Conservation (phyloP, 2,113 vertebrate genomes). For the Pyxicephalus adspersus region DNA sequence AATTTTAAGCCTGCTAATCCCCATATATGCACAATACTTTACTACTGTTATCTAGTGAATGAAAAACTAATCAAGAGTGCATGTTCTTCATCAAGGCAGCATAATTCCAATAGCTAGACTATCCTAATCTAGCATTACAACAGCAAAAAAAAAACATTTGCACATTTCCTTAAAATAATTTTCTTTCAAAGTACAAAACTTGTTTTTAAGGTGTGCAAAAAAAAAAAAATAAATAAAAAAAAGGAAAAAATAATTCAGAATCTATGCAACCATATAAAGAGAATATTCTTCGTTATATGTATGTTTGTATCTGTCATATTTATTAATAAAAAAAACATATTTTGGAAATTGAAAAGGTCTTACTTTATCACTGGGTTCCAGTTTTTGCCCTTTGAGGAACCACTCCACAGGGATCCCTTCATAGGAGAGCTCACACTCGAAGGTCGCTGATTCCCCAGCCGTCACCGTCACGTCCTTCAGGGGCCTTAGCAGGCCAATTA, state of each 20-base stretch:
- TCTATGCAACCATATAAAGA: not conserved
- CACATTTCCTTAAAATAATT: not conserved
- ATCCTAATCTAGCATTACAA: too few species aligned
- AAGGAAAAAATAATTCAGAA: not conserved
- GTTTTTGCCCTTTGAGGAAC: slow-evolving; percentile 88
- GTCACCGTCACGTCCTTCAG: slow-evolving; percentile 93
- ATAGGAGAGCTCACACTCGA: slow-evolving; percentile 94
- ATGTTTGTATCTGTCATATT: too few species aligned
- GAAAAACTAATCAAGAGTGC: slow-evolving; percentile 55
- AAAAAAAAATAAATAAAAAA: not conserved
- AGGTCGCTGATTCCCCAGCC: slow-evolving; percentile 94
- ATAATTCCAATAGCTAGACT: not conserved
- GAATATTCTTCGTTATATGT: not conserved
- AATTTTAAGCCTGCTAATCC: slow-evolving; percentile 72
- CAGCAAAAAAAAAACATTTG: too few species aligned
- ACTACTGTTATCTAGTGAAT: slow-evolving; percentile 58
- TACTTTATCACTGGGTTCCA: slow-evolving; percentile 94
- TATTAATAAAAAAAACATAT: too few species aligned
- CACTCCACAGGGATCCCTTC: slow-evolving; percentile 93
- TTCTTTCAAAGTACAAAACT: not conserved
- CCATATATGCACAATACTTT: slow-evolving; percentile 68
- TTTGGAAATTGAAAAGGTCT: slow-evolving; percentile 57
- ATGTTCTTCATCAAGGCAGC: not conserved
- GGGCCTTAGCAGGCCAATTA: slow-evolving; percentile 83
- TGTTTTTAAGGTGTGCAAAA: not conserved